Evolutionary conservation across 2,797 vertebrate genomes (phyloP).

Genomic region (Ceyx erithaca): DNA sequence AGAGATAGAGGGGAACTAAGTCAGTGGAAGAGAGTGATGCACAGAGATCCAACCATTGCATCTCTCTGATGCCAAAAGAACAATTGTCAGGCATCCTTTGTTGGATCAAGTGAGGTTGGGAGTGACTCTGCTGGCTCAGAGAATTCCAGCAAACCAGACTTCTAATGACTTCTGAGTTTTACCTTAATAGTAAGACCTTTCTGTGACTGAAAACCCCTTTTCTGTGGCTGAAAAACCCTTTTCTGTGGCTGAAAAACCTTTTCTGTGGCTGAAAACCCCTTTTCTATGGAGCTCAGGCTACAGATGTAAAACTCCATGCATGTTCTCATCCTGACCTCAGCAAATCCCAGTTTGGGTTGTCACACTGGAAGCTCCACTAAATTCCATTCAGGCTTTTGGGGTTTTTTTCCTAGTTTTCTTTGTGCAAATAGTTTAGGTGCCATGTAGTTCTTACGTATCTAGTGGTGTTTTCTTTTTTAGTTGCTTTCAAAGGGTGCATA

Average conservation of each 20-base stretch:
- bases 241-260: background rate
- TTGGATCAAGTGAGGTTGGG: background rate
- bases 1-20: accelerated
- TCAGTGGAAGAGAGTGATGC: background rate
- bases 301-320: background rate
- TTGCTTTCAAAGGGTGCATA: background rate
- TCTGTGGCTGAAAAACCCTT: background rate
- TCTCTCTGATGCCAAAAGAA: background rate
- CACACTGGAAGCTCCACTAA: background rate
- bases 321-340: background rate
- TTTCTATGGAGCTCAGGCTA: background rate
- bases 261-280: background rate
- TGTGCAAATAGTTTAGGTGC: background rate
- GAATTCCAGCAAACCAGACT: background rate
- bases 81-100: background rate
- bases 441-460: background rate
- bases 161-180: background rate
- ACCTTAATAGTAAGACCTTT: background rate
- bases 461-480: background rate
- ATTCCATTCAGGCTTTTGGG: background rate
- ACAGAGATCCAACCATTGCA: background rate
- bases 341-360: background rate
- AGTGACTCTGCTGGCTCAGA: background rate
- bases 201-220: background rate
- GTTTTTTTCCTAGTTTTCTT: accelerated